These are phyloP conservation scores for Marisa cornuarietis DNA, from an alignment of 1,140 invertebrate genomes.

Conservation along the genomic window DNA sequence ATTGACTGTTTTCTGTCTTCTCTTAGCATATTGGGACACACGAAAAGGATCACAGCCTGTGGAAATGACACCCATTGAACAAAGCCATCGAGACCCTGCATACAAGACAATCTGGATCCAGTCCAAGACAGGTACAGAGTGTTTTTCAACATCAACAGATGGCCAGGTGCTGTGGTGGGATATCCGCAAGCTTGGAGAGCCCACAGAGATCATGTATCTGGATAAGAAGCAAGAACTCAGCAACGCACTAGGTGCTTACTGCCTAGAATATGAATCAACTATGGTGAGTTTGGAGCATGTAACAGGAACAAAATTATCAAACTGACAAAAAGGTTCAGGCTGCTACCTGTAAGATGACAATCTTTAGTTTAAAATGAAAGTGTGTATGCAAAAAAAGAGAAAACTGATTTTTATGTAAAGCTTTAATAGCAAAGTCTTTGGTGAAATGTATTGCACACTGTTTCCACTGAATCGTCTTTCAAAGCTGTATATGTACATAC, in stretches of 20 bases:
- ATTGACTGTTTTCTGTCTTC: not conserved
- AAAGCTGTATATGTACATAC: too few species aligned
- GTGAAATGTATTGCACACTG: too few species aligned
- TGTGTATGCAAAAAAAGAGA: too few species aligned
- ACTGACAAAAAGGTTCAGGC: too few species aligned
- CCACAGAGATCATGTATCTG: conserved; percentile 82
- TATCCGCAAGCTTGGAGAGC: conserved; percentile 81
- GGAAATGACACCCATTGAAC: conserved; percentile 64
- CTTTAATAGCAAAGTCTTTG: too few species aligned
- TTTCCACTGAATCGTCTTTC: too few species aligned
- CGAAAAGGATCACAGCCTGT: conserved; percentile 66
- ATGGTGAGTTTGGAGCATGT: conserved; percentile 68
- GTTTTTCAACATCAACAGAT: conserved; percentile 89
- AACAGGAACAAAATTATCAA: too few species aligned
- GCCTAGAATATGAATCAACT: conserved; percentile 89
- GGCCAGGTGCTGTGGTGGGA: conserved; percentile 89
- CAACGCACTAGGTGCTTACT: conserved; percentile 81
- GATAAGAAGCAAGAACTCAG: conserved; percentile 81
- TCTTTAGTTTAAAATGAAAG: too few species aligned
- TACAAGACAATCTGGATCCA: conserved; percentile 66
- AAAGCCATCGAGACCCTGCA: conserved; percentile 65
- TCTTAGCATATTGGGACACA: conserved; percentile 64
- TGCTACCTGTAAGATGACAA: too few species aligned
- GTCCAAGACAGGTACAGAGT: conserved; percentile 70
- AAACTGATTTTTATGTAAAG: too few species aligned